Conservation (phyloP, 2,797 vertebrate species). For the Silurus aristotelis region DNA sequence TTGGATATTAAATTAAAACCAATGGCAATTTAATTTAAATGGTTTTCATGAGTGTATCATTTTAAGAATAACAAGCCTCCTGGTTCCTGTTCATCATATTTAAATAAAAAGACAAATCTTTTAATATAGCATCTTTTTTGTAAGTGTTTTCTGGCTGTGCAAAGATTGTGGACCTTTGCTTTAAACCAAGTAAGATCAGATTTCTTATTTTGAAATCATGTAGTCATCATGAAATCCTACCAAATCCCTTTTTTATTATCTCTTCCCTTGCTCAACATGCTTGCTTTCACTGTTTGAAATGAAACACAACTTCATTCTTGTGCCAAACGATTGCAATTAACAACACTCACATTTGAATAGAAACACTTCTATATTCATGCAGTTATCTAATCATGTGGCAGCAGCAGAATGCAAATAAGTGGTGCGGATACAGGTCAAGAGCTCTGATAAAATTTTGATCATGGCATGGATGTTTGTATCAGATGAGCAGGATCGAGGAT, state of each 20-base stretch:
- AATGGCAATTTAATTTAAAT: background rate
- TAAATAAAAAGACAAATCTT: background rate
- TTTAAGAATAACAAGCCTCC: background rate
- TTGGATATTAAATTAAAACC: background rate
- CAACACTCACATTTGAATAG: background rate
- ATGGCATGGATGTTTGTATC: background rate
- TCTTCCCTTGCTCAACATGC: constrained; percentile 26
- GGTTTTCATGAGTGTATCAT: too few relatives aligned
- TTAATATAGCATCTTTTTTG: background rate
- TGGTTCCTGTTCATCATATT: background rate
- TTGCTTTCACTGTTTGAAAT: constrained; percentile 1
- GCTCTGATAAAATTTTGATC: too few relatives aligned
- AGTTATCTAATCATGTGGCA: background rate
- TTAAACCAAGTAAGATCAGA: background rate
- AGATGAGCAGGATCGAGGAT: background rate
- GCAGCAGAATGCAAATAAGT: background rate
- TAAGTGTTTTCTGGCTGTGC: background rate
- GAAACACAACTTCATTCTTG: background rate
- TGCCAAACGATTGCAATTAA: background rate
- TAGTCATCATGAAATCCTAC: constrained; percentile 74
- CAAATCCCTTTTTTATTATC: constrained; percentile 70
- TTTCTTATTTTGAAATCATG: constrained; percentile 62
- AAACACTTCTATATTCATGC: background rate
- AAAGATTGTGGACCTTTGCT: background rate
- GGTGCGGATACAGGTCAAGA: background rate